Conservation (phyloP, 2,113 vertebrate genomes). For the Macaca fascicularis region DNA sequence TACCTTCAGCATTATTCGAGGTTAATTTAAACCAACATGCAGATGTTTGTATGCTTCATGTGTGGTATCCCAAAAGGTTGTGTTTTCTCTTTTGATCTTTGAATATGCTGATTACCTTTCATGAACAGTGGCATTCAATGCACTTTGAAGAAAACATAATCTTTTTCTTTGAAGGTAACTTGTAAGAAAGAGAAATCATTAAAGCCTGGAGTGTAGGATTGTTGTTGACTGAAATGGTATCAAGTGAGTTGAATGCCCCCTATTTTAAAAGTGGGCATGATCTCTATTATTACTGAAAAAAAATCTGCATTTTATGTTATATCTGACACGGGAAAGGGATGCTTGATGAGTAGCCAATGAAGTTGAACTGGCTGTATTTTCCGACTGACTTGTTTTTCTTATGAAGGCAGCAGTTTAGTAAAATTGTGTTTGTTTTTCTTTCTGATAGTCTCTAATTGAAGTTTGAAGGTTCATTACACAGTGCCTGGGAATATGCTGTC, state of each 20-base stretch:
- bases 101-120: slow-evolving; percentile 25
- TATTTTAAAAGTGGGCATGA: slow-evolving; percentile 43
- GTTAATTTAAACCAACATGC: slow-evolving; percentile 7
- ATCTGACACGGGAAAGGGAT: slow-evolving; percentile 11
- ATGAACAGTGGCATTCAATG: slow-evolving; percentile 38
- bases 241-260: background rate
- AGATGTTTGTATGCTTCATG: slow-evolving; percentile 14
- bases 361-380: slow-evolving; percentile 69
- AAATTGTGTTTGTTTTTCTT: slow-evolving; percentile 75
- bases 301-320: background rate
- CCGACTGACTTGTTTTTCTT: slow-evolving; percentile 68
- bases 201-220: slow-evolving; percentile 11
- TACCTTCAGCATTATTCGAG: background rate
- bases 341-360: slow-evolving; percentile 52
- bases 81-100: slow-evolving; percentile 33
- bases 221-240: slow-evolving; percentile 40
- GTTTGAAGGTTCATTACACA: slow-evolving; percentile 75
- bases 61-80: background rate
- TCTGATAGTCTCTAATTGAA: slow-evolving; percentile 77
- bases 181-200: slow-evolving; percentile 24
- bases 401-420: slow-evolving; percentile 47
- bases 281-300: slow-evolving; percentile 34
- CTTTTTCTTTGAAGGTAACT: background rate
- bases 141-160: background rate
- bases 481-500: slow-evolving; percentile 70